Percentiles rank a stretch among this genome's conserved stretches.
Conservation (phyloP, 2,888 invertebrate species). For the Spilarctia lutea region DNA sequence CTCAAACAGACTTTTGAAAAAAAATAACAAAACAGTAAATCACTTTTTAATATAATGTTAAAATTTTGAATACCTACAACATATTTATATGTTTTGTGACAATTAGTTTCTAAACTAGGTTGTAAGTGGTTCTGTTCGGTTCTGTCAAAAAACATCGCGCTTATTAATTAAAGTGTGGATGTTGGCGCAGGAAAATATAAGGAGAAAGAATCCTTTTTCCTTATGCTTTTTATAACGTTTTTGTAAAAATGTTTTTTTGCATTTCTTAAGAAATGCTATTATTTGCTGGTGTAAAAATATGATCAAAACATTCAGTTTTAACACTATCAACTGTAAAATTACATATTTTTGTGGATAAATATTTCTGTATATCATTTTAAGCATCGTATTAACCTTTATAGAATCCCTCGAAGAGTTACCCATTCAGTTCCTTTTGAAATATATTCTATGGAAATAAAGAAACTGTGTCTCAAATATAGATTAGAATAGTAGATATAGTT, state of each 20-base stretch:
- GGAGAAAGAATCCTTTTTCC: neutral
- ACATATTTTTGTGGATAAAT: no score
- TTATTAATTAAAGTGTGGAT: neutral
- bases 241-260: neutral
- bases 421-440: no score
- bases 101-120: neutral
- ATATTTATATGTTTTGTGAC: neutral
- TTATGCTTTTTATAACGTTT: neutral
- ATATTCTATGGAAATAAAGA: no score
- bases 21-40: slow-evolving; percentile 6
- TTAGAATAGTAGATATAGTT: neutral
- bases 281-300: neutral
- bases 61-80: neutral
- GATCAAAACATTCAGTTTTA: no score
- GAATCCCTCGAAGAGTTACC: no score
- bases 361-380: no score
- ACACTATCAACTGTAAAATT: no score
- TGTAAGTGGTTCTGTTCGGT: neutral
- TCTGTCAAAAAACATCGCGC: neutral
- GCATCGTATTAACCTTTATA: no score
- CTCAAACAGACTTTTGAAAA: neutral
- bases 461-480: no score
- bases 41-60: neutral
- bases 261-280: neutral
- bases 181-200: neutral